Evolutionary conservation across 2,797 vertebrate species (phyloP).

Genomic region (Falco novaeseelandiae): DNA sequence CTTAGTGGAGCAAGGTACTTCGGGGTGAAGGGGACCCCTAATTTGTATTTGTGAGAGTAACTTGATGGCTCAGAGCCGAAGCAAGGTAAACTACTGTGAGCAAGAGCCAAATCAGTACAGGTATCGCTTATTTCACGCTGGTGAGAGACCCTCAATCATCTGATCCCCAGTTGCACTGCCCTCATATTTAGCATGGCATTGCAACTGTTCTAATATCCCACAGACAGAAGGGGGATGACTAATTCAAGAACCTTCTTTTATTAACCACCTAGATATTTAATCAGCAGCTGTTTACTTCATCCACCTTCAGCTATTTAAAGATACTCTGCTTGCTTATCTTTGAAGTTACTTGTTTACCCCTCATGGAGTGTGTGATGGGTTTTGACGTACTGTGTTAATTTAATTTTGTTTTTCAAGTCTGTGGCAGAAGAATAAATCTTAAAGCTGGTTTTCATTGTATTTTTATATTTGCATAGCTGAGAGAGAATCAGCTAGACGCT

Average conservation of each 20-base stretch:
- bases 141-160: neutral
- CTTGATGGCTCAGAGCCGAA: neutral
- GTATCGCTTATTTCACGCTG: neutral
- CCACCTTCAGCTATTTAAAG: neutral
- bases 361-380: neutral
- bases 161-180: neutral
- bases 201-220: neutral
- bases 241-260: constrained; percentile 26
- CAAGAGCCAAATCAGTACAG: neutral
- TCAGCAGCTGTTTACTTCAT: constrained; percentile 26
- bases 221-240: neutral
- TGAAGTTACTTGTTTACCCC: constrained; percentile 47
- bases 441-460: neutral
- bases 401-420: neutral
- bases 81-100: neutral
- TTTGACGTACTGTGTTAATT: neutral
- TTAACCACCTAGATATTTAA: constrained; percentile 32
- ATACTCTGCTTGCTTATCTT: neutral
- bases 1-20: neutral
- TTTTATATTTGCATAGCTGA: neutral
- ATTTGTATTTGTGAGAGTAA: neutral
- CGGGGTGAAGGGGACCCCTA: neutral
- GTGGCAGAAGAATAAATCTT: neutral
- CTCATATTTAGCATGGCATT: neutral
- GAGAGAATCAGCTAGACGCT: neutral